Conservation (phyloP, 92 coral and sea anemone species). For the Epizoanthus stellaris region DNA sequence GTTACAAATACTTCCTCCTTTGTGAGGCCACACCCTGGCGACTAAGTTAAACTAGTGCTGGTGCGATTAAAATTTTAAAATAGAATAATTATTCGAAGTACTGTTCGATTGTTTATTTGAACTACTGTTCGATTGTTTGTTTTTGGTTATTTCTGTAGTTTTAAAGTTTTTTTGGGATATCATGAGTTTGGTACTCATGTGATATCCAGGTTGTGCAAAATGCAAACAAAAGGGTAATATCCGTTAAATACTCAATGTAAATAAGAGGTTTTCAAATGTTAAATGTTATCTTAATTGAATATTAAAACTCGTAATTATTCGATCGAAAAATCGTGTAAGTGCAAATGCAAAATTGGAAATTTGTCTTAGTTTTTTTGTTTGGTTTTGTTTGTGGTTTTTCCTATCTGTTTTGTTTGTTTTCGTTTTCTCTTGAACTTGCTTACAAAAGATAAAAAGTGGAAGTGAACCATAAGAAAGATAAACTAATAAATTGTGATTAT, state of each 20-base stretch:
- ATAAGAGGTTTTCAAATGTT: not conserved
- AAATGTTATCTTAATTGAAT: not conserved
- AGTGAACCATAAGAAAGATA: no score
- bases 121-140: not conserved
- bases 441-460: no score
- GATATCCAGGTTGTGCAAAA: not conserved
- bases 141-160: not conserved
- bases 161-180: not conserved
- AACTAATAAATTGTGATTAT: no score
- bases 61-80: not conserved
- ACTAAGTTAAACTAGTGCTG: not conserved
- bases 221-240: not conserved
- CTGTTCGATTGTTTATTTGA: no score
- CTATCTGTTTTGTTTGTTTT: not conserved
- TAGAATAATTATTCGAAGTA: not conserved
- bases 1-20: not conserved
- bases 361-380: not conserved
- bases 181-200: not conserved
- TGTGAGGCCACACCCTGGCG: not conserved
- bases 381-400: no score
- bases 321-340: not conserved
- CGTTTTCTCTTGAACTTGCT: not conserved
- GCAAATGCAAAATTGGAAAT: not conserved
- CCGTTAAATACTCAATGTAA: not conserved
- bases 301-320: not conserved